Percentiles rank a stretch among this genome's conserved stretches.
Evolutionary conservation across 2,888 invertebrate genomes (phyloP).

Genomic region (Harpalus rubripes): DNA sequence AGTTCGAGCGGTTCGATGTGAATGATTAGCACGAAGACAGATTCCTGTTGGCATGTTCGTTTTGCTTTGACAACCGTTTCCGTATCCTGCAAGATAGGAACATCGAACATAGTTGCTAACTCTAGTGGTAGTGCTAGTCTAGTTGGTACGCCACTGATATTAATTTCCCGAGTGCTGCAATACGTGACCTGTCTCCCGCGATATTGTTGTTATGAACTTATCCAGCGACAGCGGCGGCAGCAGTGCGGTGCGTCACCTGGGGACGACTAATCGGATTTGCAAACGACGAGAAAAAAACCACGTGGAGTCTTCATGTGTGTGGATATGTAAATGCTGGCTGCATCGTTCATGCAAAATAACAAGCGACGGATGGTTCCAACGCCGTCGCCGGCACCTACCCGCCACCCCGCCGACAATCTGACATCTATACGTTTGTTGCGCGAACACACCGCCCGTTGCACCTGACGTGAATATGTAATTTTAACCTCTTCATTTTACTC

Average conservation of each 20-base stretch:
- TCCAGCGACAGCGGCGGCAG: background rate
- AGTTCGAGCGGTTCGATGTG: background rate
- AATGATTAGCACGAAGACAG: constrained; percentile 5
- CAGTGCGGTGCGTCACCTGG: constrained; percentile 48
- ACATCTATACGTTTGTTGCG: constrained; percentile 57
- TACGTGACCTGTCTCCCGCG: constrained; percentile 48
- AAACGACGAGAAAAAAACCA: constrained; percentile 45
- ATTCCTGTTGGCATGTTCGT: constrained; percentile 10
- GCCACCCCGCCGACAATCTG: constrained; percentile 38
- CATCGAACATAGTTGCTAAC: constrained; percentile 25
- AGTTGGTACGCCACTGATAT: constrained; percentile 34
- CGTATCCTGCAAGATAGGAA: constrained; percentile 13
- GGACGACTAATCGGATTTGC: constrained; percentile 52
- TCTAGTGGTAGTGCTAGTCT: constrained; percentile 18
- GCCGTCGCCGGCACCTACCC: background rate
- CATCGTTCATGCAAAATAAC: constrained; percentile 62
- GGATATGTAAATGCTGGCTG: constrained; percentile 23
- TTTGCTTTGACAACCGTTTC: constrained; percentile 32
- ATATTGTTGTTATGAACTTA: constrained; percentile 52
- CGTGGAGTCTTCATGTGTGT: constrained; percentile 46
- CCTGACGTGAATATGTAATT: constrained; percentile 54
- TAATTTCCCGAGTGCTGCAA: constrained; percentile 51
- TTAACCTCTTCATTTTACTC: constrained; percentile 40
- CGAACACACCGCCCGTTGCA: constrained; percentile 36
- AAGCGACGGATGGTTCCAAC: constrained; percentile 20